Evolutionary conservation across 2,888 invertebrate genomes (phyloP).

Genomic region (Beris chalybata): DNA sequence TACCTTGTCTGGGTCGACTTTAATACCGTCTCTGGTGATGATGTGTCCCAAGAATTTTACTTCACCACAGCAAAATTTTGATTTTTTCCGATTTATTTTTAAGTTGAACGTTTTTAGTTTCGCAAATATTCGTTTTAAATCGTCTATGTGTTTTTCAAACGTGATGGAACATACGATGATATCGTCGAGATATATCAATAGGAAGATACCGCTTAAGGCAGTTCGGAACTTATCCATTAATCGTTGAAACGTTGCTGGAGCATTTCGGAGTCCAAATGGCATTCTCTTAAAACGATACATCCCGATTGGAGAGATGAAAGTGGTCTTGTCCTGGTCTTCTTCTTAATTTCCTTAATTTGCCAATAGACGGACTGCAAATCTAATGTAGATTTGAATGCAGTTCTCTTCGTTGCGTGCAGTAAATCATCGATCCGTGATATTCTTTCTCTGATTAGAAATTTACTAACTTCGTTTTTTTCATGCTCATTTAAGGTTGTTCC

Average conservation of each 20-base stretch:
- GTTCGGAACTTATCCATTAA: neutral
- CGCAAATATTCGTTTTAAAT: neutral
- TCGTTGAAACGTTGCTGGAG: slow-evolving; percentile 2
- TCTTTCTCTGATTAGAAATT: too few relatives aligned
- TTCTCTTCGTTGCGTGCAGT: neutral
- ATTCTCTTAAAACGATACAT: neutral
- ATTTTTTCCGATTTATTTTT: neutral
- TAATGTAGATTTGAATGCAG: neutral
- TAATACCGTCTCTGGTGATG: neutral
- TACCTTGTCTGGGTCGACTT: neutral
- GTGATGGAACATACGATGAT: neutral
- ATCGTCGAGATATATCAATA: neutral
- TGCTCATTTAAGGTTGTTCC: too few relatives aligned
- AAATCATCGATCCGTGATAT: neutral
- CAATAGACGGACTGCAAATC: neutral
- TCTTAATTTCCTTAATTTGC: neutral
- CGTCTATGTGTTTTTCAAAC: neutral
- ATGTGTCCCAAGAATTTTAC: neutral
- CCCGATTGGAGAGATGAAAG: neutral
- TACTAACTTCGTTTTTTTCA: too few relatives aligned
- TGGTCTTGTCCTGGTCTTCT: neutral
- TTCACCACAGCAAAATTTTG: neutral
- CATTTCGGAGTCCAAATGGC: neutral
- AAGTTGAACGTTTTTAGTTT: neutral
- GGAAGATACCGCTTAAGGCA: neutral